phyloP scores from a whole-genome alignment of 2,797 vertebrate genomes.

The Discoglossus pictus region DNA sequence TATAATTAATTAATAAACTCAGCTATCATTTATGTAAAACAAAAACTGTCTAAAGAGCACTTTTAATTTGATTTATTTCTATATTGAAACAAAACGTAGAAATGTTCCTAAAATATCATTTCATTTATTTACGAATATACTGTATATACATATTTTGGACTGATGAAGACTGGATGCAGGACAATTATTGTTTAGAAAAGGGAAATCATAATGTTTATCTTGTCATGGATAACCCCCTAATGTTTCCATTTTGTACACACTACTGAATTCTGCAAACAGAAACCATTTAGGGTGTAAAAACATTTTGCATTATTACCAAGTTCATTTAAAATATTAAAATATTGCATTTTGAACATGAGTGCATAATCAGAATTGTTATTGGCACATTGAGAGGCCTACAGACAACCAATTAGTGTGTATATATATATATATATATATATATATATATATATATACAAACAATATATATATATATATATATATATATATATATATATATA shows the following conservation, averaged over 20 bases:
- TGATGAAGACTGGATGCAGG: neutral
- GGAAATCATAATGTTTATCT: slow-evolving; percentile 69
- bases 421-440: no score
- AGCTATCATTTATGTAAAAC: no score
- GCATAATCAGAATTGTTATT: slow-evolving; percentile 84
- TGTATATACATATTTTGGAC: neutral
- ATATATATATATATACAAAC: no score
- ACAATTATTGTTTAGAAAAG: slow-evolving; percentile 37
- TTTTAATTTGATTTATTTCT: no score
- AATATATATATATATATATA: no score
- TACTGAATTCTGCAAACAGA: slow-evolving; percentile 69
- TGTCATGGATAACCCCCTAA: slow-evolving; percentile 70
- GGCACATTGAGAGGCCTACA: slow-evolving; percentile 87
- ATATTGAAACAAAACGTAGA: neutral
- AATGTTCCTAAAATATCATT: slow-evolving; percentile 7
- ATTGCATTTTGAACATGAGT: slow-evolving; percentile 77
- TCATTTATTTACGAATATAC: slow-evolving; percentile 26
- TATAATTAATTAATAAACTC: no score
- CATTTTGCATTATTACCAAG: slow-evolving; percentile 71
- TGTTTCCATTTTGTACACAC: slow-evolving; percentile 71
- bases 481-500: no score
- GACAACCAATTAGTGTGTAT: slow-evolving; percentile 82
- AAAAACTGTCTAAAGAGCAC: no score
- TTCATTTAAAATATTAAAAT: slow-evolving; percentile 82
- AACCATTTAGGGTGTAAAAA: slow-evolving; percentile 73